Base-by-base conservation (phyloP, 2,113 vertebrate species). In the Onychostoma macrolepis region DNA sequence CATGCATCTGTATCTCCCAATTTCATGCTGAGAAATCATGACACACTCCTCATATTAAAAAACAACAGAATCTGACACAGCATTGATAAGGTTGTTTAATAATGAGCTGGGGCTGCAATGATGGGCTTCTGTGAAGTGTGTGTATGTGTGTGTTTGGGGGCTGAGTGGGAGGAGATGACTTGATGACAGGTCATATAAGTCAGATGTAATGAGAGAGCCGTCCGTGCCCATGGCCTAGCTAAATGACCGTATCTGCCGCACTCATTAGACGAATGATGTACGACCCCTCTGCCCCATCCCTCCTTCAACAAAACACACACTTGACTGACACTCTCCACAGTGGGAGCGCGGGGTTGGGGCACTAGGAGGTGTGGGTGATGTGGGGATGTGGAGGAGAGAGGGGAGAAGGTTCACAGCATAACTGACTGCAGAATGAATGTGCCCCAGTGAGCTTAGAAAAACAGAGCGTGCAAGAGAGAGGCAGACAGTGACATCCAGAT, bases 181-280 rank as follows among this genome's bases (percentile, higher is more conserved):
- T 85, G 94, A 95, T 95, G 95, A 97, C 95, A 96, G 95, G 94
- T 92, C 94, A 93, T 94, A 95, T 96, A 96, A 96, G 94, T 95
- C 94, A 94, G 95, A 95, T 96, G 96, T 96, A 96, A 96, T 95
- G 95, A 96, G 94, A 95, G 95, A 95, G 95, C 94, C 94, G 94
- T 95, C 95, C 94, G 93, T 94, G 87, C 93, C 94, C 93, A 95
- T 92, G 94, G 94, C 94, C 76, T 74, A 26, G 50, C 67, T 77
- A 96, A 96, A 95, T 93, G 95, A 93, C 90, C 94, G 95, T 95
- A 95, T 94, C 94, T 95, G 93, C 93, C 93, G 90, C 90, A 93
- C 94, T 93, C 95, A 94, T 95, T 93, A 93, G 91, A 94, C 90
- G 83, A 93, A 94, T 95, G 95, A 97, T 94, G 94, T 95, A 96